Conservation (phyloP, 2,888 invertebrate species). For the Cryptops parisi region DNA sequence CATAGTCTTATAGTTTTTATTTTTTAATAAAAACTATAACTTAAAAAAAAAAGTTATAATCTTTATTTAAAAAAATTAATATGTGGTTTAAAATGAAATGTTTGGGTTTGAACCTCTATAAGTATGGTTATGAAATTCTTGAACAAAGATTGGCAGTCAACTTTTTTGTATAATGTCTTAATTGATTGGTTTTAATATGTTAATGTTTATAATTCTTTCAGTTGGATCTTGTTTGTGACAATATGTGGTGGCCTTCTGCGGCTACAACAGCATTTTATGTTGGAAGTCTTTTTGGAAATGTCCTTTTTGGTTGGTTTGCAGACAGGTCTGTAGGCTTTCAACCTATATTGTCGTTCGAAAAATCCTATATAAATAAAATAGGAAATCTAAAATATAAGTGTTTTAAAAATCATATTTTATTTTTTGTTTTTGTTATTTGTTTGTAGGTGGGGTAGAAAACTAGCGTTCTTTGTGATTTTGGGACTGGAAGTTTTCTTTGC, state of each 20-base stretch:
- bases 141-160: too few relatives aligned
- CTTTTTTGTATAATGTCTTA: too few relatives aligned
- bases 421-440: background rate
- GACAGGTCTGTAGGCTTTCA: slow-evolving; percentile 37
- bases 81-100: too few relatives aligned
- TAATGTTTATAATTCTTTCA: slow-evolving; percentile 24
- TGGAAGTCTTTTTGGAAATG: slow-evolving; percentile 50
- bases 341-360: too few relatives aligned
- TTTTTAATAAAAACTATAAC: too few relatives aligned
- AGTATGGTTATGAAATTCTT: too few relatives aligned
- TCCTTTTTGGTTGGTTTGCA: slow-evolving; percentile 51
- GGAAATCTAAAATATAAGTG: background rate
- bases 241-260: slow-evolving; percentile 46
- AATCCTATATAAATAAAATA: too few relatives aligned
- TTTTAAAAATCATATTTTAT: background rate
- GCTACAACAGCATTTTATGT: slow-evolving; percentile 52
- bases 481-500: slow-evolving; percentile 45
- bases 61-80: too few relatives aligned
- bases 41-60: too few relatives aligned
- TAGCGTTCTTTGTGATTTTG: slow-evolving; percentile 47
- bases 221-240: slow-evolving; percentile 48
- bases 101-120: too few relatives aligned
- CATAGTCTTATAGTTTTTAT: too few relatives aligned
- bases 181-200: background rate
- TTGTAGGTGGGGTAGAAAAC: slow-evolving; percentile 45